A percentile compares a stretch with the other conserved stretches of the same genome.
Conservation (phyloP, 1,140 invertebrate genomes). For the Panonychus citri region DNA sequence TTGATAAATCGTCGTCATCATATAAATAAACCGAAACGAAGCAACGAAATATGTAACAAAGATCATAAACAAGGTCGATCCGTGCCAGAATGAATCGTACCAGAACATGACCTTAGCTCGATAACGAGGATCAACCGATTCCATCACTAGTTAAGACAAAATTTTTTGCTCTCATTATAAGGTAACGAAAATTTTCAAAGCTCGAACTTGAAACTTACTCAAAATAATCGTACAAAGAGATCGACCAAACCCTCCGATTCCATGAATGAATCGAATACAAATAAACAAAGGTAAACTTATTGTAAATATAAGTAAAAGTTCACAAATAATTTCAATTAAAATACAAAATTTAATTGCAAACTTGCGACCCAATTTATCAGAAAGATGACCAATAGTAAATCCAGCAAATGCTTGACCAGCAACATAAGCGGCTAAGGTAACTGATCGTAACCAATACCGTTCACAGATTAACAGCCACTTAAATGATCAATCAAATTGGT, state of each 20-base stretch:
- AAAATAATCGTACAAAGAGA: too few relatives aligned
- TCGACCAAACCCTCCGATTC: too few relatives aligned
- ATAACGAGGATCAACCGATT: slow-evolving; percentile 29
- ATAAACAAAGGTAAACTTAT: too few relatives aligned
- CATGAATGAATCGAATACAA: too few relatives aligned
- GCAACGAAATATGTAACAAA: neutral
- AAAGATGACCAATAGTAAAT: slow-evolving; percentile 47
- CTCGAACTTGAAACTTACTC: too few relatives aligned
- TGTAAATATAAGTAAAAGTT: too few relatives aligned
- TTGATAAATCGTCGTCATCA: neutral
- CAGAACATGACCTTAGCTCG: slow-evolving; percentile 45
- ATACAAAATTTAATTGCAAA: neutral
- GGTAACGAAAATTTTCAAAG: too few relatives aligned
- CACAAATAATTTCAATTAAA: neutral
- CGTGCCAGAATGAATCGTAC: slow-evolving; percentile 48
- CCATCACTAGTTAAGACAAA: slow-evolving; percentile 32
- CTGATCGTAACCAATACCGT: slow-evolving; percentile 35
- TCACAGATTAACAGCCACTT: slow-evolving; percentile 54
- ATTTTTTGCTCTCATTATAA: too few relatives aligned
- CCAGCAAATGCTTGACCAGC: slow-evolving; percentile 53
- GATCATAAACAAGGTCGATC: neutral
- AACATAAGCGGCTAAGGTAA: slow-evolving; percentile 53
- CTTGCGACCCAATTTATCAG: slow-evolving; percentile 39
- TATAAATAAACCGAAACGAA: neutral
- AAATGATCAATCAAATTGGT: neutral